Evolutionary conservation across 2,888 invertebrate genomes (phyloP).

Genomic region (Philereme transversata): DNA sequence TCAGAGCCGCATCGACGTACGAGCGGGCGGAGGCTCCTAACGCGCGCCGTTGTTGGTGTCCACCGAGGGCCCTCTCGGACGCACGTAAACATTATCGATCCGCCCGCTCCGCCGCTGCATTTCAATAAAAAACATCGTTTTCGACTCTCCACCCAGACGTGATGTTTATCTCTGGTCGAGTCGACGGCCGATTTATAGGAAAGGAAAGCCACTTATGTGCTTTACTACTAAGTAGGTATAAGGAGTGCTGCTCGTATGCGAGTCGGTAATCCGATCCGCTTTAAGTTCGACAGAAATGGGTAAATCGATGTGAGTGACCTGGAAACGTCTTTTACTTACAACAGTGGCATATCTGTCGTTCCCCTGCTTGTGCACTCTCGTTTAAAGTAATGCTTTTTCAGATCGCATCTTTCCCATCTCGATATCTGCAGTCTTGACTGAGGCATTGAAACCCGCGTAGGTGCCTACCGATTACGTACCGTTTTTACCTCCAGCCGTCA

Average conservation of each 20-base stretch:
- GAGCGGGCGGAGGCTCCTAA: neutral
- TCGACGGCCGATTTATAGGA: slow-evolving; percentile 16
- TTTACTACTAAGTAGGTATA: slow-evolving; percentile 2
- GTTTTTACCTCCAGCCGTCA: neutral
- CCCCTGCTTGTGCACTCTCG: neutral
- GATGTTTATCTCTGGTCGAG: slow-evolving; percentile 7
- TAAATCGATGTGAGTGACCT: slow-evolving; percentile 36
- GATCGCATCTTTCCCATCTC: too few relatives aligned
- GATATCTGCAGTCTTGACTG: too few relatives aligned
- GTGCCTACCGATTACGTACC: neutral
- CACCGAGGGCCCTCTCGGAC: neutral
- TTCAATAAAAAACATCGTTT: slow-evolving; percentile 17
- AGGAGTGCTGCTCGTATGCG: slow-evolving; percentile 2
- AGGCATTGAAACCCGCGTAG: neutral
- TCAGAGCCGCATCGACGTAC: neutral
- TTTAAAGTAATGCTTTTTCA: neutral
- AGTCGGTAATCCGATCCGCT: slow-evolving; percentile 32
- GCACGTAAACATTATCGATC: slow-evolving; percentile 36
- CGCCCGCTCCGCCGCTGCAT: slow-evolving; percentile 23
- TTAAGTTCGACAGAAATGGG: slow-evolving; percentile 29
- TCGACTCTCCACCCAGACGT: slow-evolving; percentile 9
- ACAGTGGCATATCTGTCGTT: slow-evolving; percentile 7
- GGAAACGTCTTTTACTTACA: slow-evolving; percentile 22
- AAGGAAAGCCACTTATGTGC: slow-evolving; percentile 5
- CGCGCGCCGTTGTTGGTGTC: neutral